Evolutionary conservation across 2,888 invertebrate species (phyloP).

Genomic region (Drosophila rellima): DNA sequence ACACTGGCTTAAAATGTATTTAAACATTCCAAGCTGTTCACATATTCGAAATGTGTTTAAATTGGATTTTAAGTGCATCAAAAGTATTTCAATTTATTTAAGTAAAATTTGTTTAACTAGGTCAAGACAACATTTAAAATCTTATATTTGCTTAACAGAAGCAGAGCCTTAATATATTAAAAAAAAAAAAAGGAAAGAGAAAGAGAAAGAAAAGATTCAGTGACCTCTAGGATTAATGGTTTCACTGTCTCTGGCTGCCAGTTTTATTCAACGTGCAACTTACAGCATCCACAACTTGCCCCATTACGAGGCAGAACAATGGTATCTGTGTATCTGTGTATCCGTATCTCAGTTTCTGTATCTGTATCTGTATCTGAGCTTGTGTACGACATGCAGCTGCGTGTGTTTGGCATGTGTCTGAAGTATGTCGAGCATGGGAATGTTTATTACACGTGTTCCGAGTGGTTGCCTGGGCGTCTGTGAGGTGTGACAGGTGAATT

Average conservation of each 20-base stretch:
- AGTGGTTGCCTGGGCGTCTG: conserved; percentile 25
- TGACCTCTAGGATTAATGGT: conserved; percentile 18
- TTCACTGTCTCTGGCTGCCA: conserved; percentile 12
- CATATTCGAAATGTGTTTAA: too few species aligned
- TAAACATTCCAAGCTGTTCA: too few species aligned
- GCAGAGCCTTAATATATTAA: background rate
- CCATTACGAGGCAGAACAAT: conserved; percentile 16
- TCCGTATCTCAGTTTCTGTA: background rate
- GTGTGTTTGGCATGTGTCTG: conserved; percentile 59
- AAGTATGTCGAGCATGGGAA: conserved; percentile 59
- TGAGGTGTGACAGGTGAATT: conserved; percentile 28
- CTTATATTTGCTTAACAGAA: too few species aligned
- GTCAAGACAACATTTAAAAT: too few species aligned
- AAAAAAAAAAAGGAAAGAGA: too few species aligned
- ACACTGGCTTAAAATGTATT: too few species aligned
- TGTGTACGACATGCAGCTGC: conserved; percentile 44
- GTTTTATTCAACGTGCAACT: conserved; percentile 13
- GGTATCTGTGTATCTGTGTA: background rate
- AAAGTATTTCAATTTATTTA: too few species aligned
- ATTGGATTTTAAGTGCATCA: too few species aligned
- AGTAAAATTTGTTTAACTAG: too few species aligned
- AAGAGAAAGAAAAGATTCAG: background rate
- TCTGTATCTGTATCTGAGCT: conserved; percentile 12
- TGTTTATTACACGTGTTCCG: conserved; percentile 60
- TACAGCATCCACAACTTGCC: conserved; percentile 8